These are phyloP conservation scores for Dryococelus australis DNA, from an alignment of 2,888 invertebrate species.

Conservation along the genomic window DNA sequence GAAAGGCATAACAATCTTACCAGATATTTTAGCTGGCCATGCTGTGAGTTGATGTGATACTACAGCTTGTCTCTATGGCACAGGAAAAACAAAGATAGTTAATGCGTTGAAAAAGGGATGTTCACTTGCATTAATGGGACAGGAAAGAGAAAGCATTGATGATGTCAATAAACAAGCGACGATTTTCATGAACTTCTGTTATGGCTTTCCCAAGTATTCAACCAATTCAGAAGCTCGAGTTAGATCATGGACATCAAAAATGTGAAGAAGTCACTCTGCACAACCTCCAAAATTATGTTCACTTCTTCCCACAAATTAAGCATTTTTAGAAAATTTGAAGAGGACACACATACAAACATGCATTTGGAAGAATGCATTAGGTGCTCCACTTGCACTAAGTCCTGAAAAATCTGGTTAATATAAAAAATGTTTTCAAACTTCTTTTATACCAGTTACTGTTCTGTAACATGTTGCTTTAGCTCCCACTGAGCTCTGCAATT, in stretches of 20 bases:
- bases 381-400: too few relatives aligned
- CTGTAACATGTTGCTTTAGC: too few relatives aligned
- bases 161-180: neutral
- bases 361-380: too few relatives aligned
- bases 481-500: too few relatives aligned
- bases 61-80: neutral
- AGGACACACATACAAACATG: too few relatives aligned
- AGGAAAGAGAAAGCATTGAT: neutral
- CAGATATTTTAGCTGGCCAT: neutral
- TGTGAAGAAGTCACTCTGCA: neutral
- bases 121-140: neutral
- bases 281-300: neutral
- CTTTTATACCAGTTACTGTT: too few relatives aligned
- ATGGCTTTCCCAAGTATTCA: neutral
- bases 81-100: neutral
- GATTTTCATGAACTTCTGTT: neutral
- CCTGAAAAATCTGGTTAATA: too few relatives aligned
- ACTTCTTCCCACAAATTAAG: too few relatives aligned
- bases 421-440: too few relatives aligned
- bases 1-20: neutral
- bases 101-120: neutral
- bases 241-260: neutral
- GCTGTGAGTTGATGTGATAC: slow-evolving; percentile 10
- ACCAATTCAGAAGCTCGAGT: neutral
- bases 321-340: too few relatives aligned